phyloP scores from a whole-genome alignment of 2,888 invertebrate species.

The Apoderus coryli region DNA sequence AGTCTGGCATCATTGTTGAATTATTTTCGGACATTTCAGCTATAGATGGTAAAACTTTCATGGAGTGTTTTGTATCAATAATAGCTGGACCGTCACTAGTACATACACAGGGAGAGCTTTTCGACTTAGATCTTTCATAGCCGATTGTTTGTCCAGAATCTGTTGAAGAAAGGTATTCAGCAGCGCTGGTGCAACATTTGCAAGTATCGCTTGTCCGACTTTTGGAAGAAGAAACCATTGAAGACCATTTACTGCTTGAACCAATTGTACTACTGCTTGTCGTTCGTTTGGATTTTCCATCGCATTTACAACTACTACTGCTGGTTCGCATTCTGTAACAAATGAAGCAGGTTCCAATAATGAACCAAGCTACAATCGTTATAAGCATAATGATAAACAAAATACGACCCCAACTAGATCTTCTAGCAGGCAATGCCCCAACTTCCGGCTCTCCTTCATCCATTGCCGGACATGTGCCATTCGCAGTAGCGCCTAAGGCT shows the following conservation, averaged over 20 bases:
- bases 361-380: constrained; percentile 30
- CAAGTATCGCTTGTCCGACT: constrained; percentile 9
- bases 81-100: constrained; percentile 16
- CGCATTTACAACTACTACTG: constrained; percentile 4
- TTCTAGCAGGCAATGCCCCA: constrained; percentile 14
- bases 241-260: constrained; percentile 14
- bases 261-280: constrained; percentile 6
- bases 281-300: constrained; percentile 3
- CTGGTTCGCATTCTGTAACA: constrained; percentile 24
- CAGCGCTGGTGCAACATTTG: constrained; percentile 14
- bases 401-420: constrained; percentile 2
- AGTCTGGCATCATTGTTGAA: constrained; percentile 11
- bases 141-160: constrained; percentile 14
- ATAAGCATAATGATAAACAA: constrained; percentile 18
- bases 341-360: constrained; percentile 28
- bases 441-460: constrained; percentile 15
- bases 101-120: constrained; percentile 12
- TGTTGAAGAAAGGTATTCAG: no score
- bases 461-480: constrained; percentile 8
- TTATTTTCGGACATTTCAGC: constrained; percentile 22
- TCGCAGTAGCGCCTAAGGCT: constrained; percentile 11
- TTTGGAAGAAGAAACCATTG: constrained; percentile 11
- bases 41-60: constrained; percentile 21
- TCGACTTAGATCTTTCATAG: constrained; percentile 8
- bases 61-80: constrained; percentile 19